phyloP scores from a whole-genome alignment of 2,797 vertebrate genomes.

The Brotogeris chrysoptera region DNA sequence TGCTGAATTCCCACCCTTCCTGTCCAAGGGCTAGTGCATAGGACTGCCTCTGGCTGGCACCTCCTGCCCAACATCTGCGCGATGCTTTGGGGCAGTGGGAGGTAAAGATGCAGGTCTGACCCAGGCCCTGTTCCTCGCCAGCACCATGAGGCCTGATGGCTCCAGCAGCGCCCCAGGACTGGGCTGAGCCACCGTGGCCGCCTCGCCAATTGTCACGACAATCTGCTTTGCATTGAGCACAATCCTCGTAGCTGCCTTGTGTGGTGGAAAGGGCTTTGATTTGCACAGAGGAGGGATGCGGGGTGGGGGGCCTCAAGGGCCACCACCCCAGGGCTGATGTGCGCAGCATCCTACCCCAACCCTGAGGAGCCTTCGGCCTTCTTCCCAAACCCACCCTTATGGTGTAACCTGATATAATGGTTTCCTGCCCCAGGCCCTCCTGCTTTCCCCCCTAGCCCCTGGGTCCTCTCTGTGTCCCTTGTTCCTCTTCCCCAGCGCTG shows the following conservation, averaged over 20 bases:
- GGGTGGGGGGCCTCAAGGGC: neutral
- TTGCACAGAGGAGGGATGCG: constrained; percentile 74
- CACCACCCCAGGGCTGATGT: constrained; percentile 22
- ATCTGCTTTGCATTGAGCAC: constrained; percentile 67
- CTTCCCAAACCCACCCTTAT: neutral
- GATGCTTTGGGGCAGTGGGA: neutral
- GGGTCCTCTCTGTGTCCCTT: neutral
- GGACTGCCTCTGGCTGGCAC: constrained; percentile 68
- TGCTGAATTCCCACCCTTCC: constrained; percentile 39
- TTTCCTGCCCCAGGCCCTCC: neutral
- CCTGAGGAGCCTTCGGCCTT: constrained; percentile 27
- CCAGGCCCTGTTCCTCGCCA: neutral
- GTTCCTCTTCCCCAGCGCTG: neutral
- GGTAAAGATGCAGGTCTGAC: neutral
- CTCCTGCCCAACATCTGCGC: neutral
- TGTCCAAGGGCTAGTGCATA: constrained; percentile 66
- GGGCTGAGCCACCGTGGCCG: constrained; percentile 13
- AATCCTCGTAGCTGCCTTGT: constrained; percentile 71
- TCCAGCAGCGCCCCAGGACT: neutral
- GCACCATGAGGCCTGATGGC: neutral
- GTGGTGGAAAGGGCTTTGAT: constrained; percentile 75
- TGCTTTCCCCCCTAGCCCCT: neutral
- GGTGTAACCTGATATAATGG: neutral
- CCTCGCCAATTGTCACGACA: constrained; percentile 53
- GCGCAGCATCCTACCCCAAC: constrained; percentile 33